Evolutionary conservation across 2,888 invertebrate species (phyloP).

Genomic region (Drosophila maculinotata): DNA sequence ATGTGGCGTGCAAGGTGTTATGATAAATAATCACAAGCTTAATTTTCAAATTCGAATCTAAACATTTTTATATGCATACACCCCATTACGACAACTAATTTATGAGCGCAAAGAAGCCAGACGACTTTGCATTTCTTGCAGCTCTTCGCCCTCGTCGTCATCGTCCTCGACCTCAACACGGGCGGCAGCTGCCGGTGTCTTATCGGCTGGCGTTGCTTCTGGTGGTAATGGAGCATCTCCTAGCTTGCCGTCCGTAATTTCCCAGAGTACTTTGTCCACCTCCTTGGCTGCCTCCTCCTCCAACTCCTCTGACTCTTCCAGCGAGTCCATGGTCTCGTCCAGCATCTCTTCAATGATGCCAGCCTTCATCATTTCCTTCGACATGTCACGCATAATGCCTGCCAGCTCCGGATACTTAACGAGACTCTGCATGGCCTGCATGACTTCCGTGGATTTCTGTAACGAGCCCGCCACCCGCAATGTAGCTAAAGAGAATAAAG

Average conservation of each 20-base stretch:
- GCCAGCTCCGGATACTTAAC: constrained; percentile 96
- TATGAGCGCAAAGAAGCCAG: constrained; percentile 95
- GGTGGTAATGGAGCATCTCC: constrained; percentile 95
- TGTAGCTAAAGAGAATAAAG: constrained; percentile 88
- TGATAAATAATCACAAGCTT: constrained; percentile 44
- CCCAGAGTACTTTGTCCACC: constrained; percentile 96
- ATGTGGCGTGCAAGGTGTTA: constrained; percentile 28
- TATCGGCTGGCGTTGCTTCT: constrained; percentile 87
- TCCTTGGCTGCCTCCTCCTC: constrained; percentile 98
- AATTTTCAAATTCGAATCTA: constrained; percentile 32
- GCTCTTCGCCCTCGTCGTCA: constrained; percentile 90
- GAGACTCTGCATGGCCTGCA: constrained; percentile 98
- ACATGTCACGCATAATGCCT: constrained; percentile 98
- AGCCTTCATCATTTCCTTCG: constrained; percentile 99
- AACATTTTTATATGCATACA: constrained; percentile 20
- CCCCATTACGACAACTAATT: constrained; percentile 42
- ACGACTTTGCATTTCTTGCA: constrained; percentile 96
- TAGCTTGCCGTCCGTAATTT: constrained; percentile 95
- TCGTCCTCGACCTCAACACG: constrained; percentile 82
- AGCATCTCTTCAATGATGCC: constrained; percentile 99
- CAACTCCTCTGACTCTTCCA: constrained; percentile 97
- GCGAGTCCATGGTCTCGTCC: constrained; percentile 97
- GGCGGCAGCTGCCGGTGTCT: constrained; percentile 86
- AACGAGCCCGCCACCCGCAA: constrained; percentile 96
- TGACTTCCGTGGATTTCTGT: constrained; percentile 98